Conservation (phyloP, 2,113 vertebrate genomes). For the Malurus cyaneus region DNA sequence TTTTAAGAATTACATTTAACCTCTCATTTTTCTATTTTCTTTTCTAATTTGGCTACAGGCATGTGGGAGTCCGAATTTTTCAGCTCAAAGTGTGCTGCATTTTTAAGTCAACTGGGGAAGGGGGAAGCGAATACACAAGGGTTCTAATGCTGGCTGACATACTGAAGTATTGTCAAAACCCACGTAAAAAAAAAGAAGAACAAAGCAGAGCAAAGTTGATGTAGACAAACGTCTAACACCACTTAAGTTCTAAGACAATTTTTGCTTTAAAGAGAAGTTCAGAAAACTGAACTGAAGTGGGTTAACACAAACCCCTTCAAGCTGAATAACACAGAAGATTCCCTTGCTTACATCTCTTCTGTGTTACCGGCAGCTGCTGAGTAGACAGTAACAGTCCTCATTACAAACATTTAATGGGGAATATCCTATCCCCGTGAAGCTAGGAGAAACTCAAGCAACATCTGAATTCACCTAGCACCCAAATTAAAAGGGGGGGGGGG, state of each 20-base stretch:
- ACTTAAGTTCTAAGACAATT: not conserved
- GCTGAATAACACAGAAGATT: not conserved
- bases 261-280: not conserved
- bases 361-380: not conserved
- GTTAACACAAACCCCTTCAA: not conserved
- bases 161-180: not conserved
- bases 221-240: not conserved
- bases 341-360: not conserved
- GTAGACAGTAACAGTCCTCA: not conserved
- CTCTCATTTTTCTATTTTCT: not conserved
- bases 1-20: not conserved
- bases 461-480: not conserved
- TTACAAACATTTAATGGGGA: not conserved
- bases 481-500: not conserved
- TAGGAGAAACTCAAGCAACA: not conserved
- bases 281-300: not conserved
- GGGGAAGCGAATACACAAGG: fast-evolving
- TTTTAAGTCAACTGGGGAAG: not conserved
- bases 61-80: not conserved
- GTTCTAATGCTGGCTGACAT: not conserved
- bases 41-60: not conserved
- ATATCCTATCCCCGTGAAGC: not conserved
- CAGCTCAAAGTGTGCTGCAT: not conserved
- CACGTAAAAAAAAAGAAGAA: not conserved
- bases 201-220: not conserved